Percentiles rank a stretch among this genome's conserved stretches.
Evolutionary conservation across 2,888 invertebrate genomes (phyloP).

Genomic region (Dolichomitus sp.): DNA sequence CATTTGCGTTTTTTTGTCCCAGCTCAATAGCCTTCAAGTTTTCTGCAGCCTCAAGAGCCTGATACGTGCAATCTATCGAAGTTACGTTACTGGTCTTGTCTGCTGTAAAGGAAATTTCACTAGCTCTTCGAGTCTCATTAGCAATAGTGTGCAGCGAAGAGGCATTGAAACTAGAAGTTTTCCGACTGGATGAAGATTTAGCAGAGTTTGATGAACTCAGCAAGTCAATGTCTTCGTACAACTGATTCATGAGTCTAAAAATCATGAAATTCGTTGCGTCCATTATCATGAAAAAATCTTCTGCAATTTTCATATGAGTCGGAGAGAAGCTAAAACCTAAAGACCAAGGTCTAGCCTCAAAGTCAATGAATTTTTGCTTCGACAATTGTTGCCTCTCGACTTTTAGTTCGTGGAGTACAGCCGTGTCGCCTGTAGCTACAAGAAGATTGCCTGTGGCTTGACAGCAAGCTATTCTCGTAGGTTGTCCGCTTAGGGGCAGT

Average conservation of each 20-base stretch:
- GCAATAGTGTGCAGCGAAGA: constrained; percentile 72
- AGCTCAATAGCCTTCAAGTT: constrained; percentile 50
- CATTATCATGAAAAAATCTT: constrained; percentile 90
- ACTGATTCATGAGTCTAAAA: constrained; percentile 81
- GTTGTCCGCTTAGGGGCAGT: constrained; percentile 89
- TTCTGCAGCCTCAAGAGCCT: constrained; percentile 18
- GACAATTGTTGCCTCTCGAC: constrained; percentile 90
- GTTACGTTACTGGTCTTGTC: constrained; percentile 45
- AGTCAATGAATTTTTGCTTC: constrained; percentile 90
- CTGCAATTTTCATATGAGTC: constrained; percentile 88
- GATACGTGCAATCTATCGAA: background rate
- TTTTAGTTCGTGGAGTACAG: constrained; percentile 89
- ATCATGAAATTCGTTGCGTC: constrained; percentile 89
- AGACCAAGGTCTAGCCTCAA: constrained; percentile 90
- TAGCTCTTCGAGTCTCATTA: constrained; percentile 58
- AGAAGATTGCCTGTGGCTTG: constrained; percentile 87
- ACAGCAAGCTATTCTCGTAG: constrained; percentile 89
- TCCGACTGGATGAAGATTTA: constrained; percentile 79
- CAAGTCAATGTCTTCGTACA: constrained; percentile 83
- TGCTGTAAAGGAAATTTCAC: constrained; percentile 26
- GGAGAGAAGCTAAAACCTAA: constrained; percentile 90
- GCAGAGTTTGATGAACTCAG: constrained; percentile 81
- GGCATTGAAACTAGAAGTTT: constrained; percentile 80
- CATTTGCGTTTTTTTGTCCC: constrained; percentile 28
- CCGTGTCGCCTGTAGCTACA: constrained; percentile 85